phyloP scores from a whole-genome alignment of 1,140 invertebrate genomes.

The Leptinotarsa undecemlineata region DNA sequence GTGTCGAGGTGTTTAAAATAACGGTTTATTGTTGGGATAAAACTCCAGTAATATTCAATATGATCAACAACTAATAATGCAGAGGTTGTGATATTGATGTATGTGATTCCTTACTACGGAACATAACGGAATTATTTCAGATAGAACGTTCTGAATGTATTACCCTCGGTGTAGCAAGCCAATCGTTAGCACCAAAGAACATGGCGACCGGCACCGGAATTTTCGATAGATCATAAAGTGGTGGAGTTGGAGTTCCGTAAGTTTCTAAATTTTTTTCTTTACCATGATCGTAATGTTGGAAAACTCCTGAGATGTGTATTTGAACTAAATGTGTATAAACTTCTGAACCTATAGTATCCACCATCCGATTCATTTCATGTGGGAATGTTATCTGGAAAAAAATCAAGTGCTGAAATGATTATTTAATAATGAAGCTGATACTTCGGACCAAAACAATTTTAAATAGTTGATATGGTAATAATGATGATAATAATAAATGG shows the following conservation, averaged over 20 bases:
- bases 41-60: too few relatives aligned
- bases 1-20: too few relatives aligned
- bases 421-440: too few relatives aligned
- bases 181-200: conserved; percentile 60
- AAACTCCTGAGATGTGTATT: background rate
- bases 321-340: conserved; percentile 8
- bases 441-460: too few relatives aligned
- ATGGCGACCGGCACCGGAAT: conserved; percentile 61
- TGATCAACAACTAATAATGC: too few relatives aligned
- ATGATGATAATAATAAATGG: too few relatives aligned
- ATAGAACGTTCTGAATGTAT: too few relatives aligned
- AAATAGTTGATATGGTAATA: too few relatives aligned
- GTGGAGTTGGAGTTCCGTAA: conserved; percentile 59
- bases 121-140: too few relatives aligned
- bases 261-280: conserved; percentile 56
- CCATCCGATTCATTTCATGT: background rate
- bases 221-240: conserved; percentile 60
- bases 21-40: too few relatives aligned
- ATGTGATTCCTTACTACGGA: too few relatives aligned
- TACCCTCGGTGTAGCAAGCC: conserved; percentile 46
- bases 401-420: background rate
- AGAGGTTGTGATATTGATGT: too few relatives aligned
- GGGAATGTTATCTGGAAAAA: background rate
- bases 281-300: conserved; percentile 66
- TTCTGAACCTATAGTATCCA: conserved; percentile 4